A percentile compares a stretch with the other conserved stretches of the same genome.
These are phyloP conservation scores for Poeciliopsis gracilis DNA, from an alignment of 2,797 vertebrate species.

Conservation along the genomic window DNA sequence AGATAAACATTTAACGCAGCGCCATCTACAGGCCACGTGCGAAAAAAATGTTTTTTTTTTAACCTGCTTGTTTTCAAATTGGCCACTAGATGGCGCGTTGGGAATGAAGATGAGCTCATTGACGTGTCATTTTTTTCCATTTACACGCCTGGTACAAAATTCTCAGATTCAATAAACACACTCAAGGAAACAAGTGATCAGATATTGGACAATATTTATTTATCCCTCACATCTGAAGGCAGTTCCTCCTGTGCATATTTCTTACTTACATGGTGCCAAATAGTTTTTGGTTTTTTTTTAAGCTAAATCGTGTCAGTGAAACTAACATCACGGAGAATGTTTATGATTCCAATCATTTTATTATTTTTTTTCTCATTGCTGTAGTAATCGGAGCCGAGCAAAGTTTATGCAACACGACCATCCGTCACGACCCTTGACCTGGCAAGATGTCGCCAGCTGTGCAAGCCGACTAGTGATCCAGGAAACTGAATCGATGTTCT, in stretches of 20 bases:
- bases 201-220: background rate
- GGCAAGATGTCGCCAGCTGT: background rate
- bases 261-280: too few relatives aligned
- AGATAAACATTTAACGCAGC: background rate
- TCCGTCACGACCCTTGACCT: background rate
- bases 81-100: conserved; percentile 59
- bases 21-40: conserved; percentile 29
- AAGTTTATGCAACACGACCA: background rate
- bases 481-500: background rate
- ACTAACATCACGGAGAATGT: too few relatives aligned
- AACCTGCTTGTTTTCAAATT: background rate
- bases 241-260: too few relatives aligned
- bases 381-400: background rate
- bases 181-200: background rate
- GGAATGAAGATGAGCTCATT: conserved; percentile 12
- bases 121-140: conserved; percentile 56
- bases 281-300: too few relatives aligned
- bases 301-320: too few relatives aligned
- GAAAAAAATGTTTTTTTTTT: background rate
- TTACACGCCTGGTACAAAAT: background rate
- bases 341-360: background rate
- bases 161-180: background rate
- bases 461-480: background rate
- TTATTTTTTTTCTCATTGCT: background rate
- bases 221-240: background rate